Evolutionary conservation across 2,797 vertebrate species (phyloP), one percentile per base, ranked within the genome.

Genomic region (Oceanodroma leucorhoa): DNA sequence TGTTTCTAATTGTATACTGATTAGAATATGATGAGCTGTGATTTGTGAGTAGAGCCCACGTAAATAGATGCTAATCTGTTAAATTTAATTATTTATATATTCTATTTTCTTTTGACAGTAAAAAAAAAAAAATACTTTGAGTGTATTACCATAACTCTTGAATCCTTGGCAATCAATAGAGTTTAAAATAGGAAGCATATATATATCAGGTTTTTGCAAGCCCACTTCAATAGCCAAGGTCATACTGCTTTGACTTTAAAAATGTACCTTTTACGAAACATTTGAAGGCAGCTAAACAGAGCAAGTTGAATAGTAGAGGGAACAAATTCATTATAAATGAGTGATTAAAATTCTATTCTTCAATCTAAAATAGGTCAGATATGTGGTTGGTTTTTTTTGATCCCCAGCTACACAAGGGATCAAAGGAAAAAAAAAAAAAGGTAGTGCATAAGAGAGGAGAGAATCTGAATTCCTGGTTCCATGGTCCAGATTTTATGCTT

Each of bases 21-120:
- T 87, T 62, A 79, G 54, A 34, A 46, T 61, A 34, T 61, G 46
- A 76, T 84, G 30, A 93, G 51, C 46, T 94, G 22, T 89, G 46
- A 72, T 90, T 83, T 90, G 12, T 67, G 14, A 62, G 30, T 76
- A 61, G 29, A 82, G 7, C 10, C 30, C 17, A 41, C 17, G 72
- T 70, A 82, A 41, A 82, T 62, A 41, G 9, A 66, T 84, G n/a
- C 23, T 70, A 30, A 46, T 83, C 24, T 38, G 14, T 73, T 85
- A 51, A 17, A 43, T 76, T 46, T 40, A 83, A 14, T 83, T 45
- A 80, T 50, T 76, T 82, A 41, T 70, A 8, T 81, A 53, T 83
- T 93, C 81, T 72, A 27, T 67, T 90, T 92, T 85, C 2, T 79
- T 89, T 58, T 69, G 43, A 58, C 10, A 38, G 9, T 53, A 21